phyloP scores from a whole-genome alignment of 2,113 vertebrate genomes.

The Ammodramus savannarum region DNA sequence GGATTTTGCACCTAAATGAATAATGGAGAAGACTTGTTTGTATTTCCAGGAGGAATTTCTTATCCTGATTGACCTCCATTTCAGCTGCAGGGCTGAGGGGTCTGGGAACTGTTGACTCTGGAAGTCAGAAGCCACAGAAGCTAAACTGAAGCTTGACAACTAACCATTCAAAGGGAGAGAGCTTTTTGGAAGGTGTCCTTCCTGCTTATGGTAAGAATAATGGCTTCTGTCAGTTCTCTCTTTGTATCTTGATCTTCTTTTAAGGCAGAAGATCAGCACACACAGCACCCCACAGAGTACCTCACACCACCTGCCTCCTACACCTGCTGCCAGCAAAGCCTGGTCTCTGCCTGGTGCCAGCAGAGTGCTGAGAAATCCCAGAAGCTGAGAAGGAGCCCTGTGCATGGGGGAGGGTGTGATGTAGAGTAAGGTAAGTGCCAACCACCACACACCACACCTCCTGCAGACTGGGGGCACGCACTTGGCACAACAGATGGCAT shows the following conservation, averaged over 20 bases:
- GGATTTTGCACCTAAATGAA: constrained; percentile 76
- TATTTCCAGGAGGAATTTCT: background rate
- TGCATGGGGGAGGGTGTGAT: background rate
- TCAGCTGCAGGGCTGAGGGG: background rate
- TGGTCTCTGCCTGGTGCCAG: background rate
- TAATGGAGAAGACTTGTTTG: background rate
- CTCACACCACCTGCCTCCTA: background rate
- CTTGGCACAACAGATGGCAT: background rate
- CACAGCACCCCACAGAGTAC: background rate
- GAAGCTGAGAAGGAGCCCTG: background rate
- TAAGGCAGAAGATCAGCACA: background rate
- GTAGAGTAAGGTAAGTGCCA: background rate
- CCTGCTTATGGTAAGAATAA: background rate
- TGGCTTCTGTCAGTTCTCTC: background rate
- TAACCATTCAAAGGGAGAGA: background rate
- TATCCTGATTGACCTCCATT: background rate
- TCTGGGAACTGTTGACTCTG: background rate
- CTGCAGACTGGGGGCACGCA: background rate
- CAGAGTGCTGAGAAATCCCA: background rate
- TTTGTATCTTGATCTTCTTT: background rate
- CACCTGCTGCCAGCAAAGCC: background rate
- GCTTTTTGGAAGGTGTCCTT: background rate
- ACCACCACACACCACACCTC: background rate
- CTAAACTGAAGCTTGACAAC: background rate
- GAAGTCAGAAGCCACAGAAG: background rate